Conservation (phyloP, 2,888 invertebrate species). For the Atrina japonica region DNA sequence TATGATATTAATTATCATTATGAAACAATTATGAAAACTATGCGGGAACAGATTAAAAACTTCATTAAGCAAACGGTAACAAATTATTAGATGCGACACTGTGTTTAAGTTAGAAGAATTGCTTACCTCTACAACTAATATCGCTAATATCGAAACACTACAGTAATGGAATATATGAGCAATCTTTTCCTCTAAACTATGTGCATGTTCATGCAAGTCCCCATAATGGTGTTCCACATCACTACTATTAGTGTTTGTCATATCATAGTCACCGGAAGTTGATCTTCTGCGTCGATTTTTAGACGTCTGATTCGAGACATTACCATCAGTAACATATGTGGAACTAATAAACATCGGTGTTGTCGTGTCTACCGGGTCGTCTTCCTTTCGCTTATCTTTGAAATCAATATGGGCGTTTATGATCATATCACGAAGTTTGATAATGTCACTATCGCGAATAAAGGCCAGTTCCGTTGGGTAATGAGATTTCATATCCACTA, state of each 20-base stretch:
- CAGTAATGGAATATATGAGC: conserved; percentile 69
- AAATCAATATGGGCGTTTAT: conserved; percentile 45
- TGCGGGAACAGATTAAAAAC: too few relatives aligned
- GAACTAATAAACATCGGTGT: background rate
- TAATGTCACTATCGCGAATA: conserved; percentile 48
- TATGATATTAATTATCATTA: too few relatives aligned
- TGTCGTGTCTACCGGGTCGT: background rate
- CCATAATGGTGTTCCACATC: background rate
- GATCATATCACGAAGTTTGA: conserved; percentile 41
- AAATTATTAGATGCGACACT: too few relatives aligned
- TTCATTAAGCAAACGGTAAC: too few relatives aligned
- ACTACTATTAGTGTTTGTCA: background rate
- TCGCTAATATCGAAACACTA: conserved; percentile 66
- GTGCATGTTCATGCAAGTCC: conserved; percentile 29
- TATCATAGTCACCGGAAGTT: background rate
- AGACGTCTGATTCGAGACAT: background rate
- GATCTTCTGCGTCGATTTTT: conserved; percentile 7
- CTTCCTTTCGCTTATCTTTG: conserved; percentile 7
- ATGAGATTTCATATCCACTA: conserved; percentile 45
- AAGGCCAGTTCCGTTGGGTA: conserved; percentile 45
- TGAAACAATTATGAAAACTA: too few relatives aligned
- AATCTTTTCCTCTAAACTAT: conserved; percentile 58
- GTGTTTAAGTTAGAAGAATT: too few relatives aligned
- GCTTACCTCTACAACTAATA: conserved; percentile 56
- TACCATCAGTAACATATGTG: background rate